These are phyloP conservation scores for Mythimna loreyi DNA, from an alignment of 2,888 invertebrate genomes.

Conservation along the genomic window DNA sequence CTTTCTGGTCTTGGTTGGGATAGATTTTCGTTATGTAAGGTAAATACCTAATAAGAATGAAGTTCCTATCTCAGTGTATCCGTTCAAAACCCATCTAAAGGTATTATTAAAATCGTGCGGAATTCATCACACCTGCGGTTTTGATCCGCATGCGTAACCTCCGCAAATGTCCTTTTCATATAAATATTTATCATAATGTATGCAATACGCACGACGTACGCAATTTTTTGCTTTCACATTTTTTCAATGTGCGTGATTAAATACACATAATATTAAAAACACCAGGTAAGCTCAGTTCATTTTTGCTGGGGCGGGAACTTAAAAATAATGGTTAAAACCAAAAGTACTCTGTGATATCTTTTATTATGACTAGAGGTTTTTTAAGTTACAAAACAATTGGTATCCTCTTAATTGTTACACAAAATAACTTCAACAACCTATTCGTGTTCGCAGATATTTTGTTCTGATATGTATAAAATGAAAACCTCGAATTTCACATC, in stretches of 20 bases:
- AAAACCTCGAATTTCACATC: conserved; percentile 82
- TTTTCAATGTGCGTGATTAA: no score
- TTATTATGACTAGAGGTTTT: conserved; percentile 94
- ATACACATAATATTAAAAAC: no score
- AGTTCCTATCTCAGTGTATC: neutral
- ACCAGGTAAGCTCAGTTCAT: no score
- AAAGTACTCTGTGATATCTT: conserved; percentile 85
- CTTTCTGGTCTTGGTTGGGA: neutral
- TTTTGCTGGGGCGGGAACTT: neutral
- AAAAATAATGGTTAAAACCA: conserved; percentile 70
- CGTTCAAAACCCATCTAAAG: no score
- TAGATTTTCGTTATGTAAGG: neutral
- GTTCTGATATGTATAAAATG: conserved; percentile 89
- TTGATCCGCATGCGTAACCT: no score
- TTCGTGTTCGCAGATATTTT: conserved; percentile 79
- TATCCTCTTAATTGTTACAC: conserved; percentile 77
- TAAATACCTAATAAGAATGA: neutral
- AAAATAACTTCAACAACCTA: conserved; percentile 83
- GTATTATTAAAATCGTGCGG: no score
- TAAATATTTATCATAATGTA: no score
- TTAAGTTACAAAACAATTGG: conserved; percentile 92
- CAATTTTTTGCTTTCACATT: no score
- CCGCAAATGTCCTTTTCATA: no score
- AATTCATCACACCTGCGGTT: no score
- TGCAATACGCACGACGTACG: no score